Base-by-base conservation (phyloP, 2,797 vertebrate species). In the Rousettus madagascariensis region DNA sequence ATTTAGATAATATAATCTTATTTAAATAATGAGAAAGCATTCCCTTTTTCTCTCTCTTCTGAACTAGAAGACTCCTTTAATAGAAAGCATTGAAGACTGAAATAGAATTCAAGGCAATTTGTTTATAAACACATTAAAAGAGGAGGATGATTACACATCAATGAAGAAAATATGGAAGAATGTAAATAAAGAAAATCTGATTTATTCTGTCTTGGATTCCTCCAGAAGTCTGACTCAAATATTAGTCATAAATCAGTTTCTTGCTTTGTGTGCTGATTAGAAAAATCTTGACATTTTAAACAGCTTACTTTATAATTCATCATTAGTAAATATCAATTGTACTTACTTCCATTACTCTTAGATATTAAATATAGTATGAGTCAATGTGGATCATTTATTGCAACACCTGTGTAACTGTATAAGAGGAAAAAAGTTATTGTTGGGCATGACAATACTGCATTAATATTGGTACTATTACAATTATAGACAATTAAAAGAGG, bases 271-370 rank as follows among this genome's bases (percentile, higher is more conserved):
- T 89, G 28, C 63, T 82, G 10, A 75, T 91, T n/a, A 91, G 88
- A 51, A 94, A 96, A 78, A 43, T 38, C 26, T 85, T 59, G 11
- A 69, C 20, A 61, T 49, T 65, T 78, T 94, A 36, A 95, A 72
- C 12, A 86, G n/a, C 13, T 92, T 92, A 12, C 16, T 93, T 90
- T 57, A 49, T n/a, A 51, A 46, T 79, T 82, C 4, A 33, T 75
- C 51, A 38, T 68, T 91, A 66, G 36, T 8, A 36, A 84, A 38
- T 92, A 88, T n/a, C n/a, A 6, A 72, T 68, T 93, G 51, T 38
- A 38, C 33, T 71, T 57, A 46, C 8, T 86, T 71, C 36, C 17
- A 30, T 93, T 71, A 59, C 2, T 69, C 78, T 59, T 84, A 11
- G 24, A 78, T 20, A 30, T 94, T 69, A 89, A 53, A 83, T 33